These are phyloP conservation scores for Pectinophora gossypiella DNA, from an alignment of 1,140 invertebrate genomes.

Conservation along the genomic window DNA sequence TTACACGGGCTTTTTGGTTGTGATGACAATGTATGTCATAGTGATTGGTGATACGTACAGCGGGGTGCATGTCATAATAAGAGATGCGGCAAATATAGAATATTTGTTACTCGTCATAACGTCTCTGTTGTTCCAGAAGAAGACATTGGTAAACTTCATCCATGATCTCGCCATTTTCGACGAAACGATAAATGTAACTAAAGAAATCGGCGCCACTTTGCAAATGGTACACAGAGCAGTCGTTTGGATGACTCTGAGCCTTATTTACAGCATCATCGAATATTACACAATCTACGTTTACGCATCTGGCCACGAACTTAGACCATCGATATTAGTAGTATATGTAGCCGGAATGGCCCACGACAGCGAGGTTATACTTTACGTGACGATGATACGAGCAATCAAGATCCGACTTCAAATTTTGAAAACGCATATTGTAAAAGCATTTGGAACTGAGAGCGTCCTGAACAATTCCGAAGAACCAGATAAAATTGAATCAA, in stretches of 20 bases:
- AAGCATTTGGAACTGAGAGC: slow-evolving; percentile 17
- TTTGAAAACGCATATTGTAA: slow-evolving; percentile 34
- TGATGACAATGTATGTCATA: not conserved
- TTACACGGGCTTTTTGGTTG: slow-evolving; percentile 3
- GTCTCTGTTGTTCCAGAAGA: slow-evolving; percentile 20
- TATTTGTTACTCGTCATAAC: slow-evolving; percentile 22
- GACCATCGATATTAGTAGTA: not conserved
- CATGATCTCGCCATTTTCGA: slow-evolving; percentile 28
- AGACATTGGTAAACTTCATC: slow-evolving; percentile 23
- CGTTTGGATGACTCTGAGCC: slow-evolving; percentile 8
- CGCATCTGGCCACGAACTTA: slow-evolving; percentile 2
- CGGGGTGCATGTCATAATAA: slow-evolving; percentile 15
- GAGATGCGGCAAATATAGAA: slow-evolving; percentile 18
- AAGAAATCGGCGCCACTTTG: slow-evolving; percentile 15
- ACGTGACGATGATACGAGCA: slow-evolving; percentile 19
- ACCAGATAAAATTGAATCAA: slow-evolving; percentile 23
- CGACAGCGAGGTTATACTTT: slow-evolving; percentile 29
- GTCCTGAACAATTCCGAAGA: slow-evolving; percentile 6
- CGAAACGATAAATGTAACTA: slow-evolving; percentile 24
- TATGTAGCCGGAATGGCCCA: slow-evolving; percentile 22
- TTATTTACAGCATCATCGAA: slow-evolving; percentile 21
- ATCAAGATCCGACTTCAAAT: slow-evolving; percentile 25
- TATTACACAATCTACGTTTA: slow-evolving; percentile 9
- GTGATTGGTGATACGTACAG: not conserved
- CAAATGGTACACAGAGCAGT: not conserved